Base-by-base conservation (phyloP, 2,113 vertebrate genomes). In the Morone chrysops region DNA sequence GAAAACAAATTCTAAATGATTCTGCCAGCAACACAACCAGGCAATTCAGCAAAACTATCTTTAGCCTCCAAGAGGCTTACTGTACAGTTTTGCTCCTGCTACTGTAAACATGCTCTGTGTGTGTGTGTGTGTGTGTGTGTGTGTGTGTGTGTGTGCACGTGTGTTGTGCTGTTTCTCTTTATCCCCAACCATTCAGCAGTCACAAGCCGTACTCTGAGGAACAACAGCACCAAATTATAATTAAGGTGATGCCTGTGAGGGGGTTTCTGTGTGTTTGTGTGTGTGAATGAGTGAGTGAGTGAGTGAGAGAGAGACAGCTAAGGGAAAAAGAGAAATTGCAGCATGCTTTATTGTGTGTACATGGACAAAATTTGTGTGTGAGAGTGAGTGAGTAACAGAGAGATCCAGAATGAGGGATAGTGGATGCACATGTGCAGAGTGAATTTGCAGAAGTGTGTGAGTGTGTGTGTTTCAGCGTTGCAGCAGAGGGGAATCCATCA, bases 401-500 rank as follows among this genome's bases (percentile, higher is more conserved):
- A 63, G 47, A 73, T 13, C 25, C 40, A 74, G 45, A 83, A 31
- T 48, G 77, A 79, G 51, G 22, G 9, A 54, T 20, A 25, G 68
- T 56, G 54, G 41, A 81, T n/a, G 47, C 61, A 82, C 69, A 41
- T 76, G 76, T 72, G 75, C 77, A 72, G 17, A 77, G 57, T 75
- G 25, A 63, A 47, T 78, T 67, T 83, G 22, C 53, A 73, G 70
- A 73, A 69, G 70, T 78, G 54, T 78, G 60, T 74, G 69, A 3
- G 31, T 70, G 53, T 80, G 63, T 68, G 73, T 83, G 79, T 71
- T 3, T 68, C 83, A 88, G 78, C 83, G 25, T 83, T 59, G 85
- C 87, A 73, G 83, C 43, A 50, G 70, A 84, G 54, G 77, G 88
- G 80, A 89, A 95, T 94, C 92, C 91, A 94, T 95, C 95, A 94